Base-by-base conservation (phyloP, 2,888 invertebrate species). In the Philonicus albiceps region DNA sequence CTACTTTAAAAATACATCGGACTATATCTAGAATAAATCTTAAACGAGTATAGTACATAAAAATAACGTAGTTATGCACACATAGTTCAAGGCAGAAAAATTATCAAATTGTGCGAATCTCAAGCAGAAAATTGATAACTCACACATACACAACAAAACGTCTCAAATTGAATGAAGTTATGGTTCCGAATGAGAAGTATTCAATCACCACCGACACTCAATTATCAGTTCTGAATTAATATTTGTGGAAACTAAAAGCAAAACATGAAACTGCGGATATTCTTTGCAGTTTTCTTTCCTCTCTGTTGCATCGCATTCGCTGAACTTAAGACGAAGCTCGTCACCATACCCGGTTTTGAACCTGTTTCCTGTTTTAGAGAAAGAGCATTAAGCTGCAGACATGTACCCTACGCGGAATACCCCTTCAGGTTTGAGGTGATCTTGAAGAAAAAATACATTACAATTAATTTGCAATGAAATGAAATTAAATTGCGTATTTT, bases 371-470 rank as follows among this genome's bases (percentile, higher is more conserved):
- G 83, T 22, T 37, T 19, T 11, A 72, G 83, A 34, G 83, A 64
- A 37, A 55, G 72, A 22, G 27, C 22, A 4, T 72, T 55, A 1
- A 64, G 19, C 22, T 83, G 83, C 34, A 16, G 83, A 37, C 31
- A 83, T 83, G 83, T 83, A 7, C 83, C 83, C 1, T 83, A 72
- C 34, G 83, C 83, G 0, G 40, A 64, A 13, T 72, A 83, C 34
- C 83, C 83, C 6, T 72, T 83, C 8, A 64, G 83, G 37, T 83
- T 83, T 83, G 83, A 83, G 83, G 83, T 83, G 37, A 64, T 22
- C 13, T 37, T 27, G 7, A 11, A n/a, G n/a, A 7, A 22, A 27
- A 64, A 2, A 2, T 3, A 64, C 7, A 64, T 0, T 8, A 8
- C 0, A 4, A 22, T 22, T 22, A 8, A 5, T 55, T 55, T 22